A percentile compares a stretch with the other conserved stretches of the same genome.
These are phyloP conservation scores for Morus bassanus DNA, from an alignment of 2,797 vertebrate species.

Conservation along the genomic window DNA sequence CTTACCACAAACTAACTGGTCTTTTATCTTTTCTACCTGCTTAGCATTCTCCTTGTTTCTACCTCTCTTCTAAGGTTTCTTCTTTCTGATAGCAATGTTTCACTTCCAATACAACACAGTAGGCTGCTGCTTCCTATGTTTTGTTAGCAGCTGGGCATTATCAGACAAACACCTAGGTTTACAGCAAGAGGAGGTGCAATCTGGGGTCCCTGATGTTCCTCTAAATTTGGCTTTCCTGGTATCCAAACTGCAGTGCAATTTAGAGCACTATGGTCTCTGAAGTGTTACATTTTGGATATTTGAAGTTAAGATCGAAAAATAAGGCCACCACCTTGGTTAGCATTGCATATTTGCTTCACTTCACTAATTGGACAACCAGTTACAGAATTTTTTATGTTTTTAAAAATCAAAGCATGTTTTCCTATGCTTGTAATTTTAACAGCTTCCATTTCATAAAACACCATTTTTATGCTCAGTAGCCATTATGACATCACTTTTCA, in stretches of 20 bases:
- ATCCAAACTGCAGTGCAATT: not conserved
- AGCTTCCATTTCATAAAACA: not conserved
- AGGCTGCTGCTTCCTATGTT: not conserved
- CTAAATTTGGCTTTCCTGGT: not conserved
- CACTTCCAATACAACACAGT: not conserved
- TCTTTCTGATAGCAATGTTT: not conserved
- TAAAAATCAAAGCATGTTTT: not conserved
- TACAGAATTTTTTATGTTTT: not conserved
- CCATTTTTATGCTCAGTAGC: not conserved
- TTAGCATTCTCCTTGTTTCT: not conserved
- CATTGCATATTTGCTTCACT: not conserved
- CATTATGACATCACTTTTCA: not conserved
- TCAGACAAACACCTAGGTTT: not conserved
- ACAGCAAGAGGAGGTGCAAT: not conserved
- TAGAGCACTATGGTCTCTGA: not conserved
- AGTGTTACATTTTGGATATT: not conserved
- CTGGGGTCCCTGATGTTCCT: not conserved
- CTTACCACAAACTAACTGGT: not conserved
- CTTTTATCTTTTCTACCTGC: not conserved
- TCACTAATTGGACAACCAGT: not conserved
- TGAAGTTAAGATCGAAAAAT: not conserved
- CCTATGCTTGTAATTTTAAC: not conserved
- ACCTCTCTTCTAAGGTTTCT: not conserved
- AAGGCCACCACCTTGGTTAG: not conserved
- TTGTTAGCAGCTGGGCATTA: not conserved